Conservation (phyloP, 2,797 vertebrate species). For the Dendrocincla tyrannina region DNA sequence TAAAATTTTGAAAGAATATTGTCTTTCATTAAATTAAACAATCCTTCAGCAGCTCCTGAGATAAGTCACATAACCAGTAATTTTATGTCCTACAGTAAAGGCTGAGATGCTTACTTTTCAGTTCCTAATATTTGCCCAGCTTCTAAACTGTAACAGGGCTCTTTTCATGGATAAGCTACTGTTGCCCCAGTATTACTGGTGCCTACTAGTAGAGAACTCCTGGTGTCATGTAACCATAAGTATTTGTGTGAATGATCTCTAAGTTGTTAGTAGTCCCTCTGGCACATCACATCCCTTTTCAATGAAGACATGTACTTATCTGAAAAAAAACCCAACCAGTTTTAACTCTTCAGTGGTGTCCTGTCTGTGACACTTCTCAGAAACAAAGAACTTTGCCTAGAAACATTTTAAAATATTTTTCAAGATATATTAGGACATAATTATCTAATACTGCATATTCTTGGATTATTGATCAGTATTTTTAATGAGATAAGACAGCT, state of each 20-base stretch:
- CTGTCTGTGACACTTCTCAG: not conserved
- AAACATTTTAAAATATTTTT: not conserved
- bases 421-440: not conserved
- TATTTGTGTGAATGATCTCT: not conserved
- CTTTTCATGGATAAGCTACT: not conserved
- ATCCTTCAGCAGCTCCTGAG: conserved; percentile 11
- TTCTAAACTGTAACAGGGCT: not conserved
- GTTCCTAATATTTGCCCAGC: not conserved
- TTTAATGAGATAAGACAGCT: conserved; percentile 59
- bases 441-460: not conserved
- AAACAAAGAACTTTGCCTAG: not conserved
- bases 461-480: not conserved
- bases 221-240: not conserved
- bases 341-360: conserved; percentile 36
- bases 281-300: not conserved
- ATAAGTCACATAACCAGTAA: not conserved
- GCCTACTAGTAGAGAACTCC: not conserved
- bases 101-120: not conserved
- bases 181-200: not conserved
- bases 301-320: not conserved
- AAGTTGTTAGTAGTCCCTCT: not conserved
- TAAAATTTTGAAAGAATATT: not conserved
- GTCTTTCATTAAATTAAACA: not conserved
- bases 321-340: not conserved
- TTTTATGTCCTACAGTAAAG: not conserved